Conservation (phyloP, 2,888 invertebrate genomes). For the Myopa tessellatipennis region DNA sequence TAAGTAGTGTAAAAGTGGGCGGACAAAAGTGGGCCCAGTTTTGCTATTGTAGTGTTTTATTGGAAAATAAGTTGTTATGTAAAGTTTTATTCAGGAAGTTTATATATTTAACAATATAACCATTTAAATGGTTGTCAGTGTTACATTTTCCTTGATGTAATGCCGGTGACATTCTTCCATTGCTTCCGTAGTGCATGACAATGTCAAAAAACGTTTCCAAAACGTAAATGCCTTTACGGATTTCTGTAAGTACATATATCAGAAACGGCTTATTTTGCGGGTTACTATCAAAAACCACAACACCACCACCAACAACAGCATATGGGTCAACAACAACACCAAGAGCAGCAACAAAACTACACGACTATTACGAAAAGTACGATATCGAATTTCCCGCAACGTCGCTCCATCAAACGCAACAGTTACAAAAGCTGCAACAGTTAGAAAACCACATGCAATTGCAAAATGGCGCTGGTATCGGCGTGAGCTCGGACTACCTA, state of each 20-base stretch:
- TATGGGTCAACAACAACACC: slow-evolving; percentile 46
- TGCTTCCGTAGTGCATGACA: neutral
- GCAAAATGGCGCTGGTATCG: slow-evolving; percentile 50
- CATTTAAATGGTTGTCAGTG: too few relatives aligned
- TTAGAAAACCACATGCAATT: slow-evolving; percentile 52
- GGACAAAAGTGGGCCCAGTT: too few relatives aligned
- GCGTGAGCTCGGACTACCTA: slow-evolving; percentile 57
- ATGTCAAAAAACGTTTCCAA: slow-evolving; percentile 58
- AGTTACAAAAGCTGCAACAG: slow-evolving; percentile 51
- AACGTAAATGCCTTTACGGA: slow-evolving; percentile 45
- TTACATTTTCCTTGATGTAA: slow-evolving; percentile 42
- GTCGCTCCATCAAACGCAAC: slow-evolving; percentile 49
- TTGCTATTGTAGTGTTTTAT: too few relatives aligned
- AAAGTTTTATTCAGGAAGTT: too few relatives aligned
- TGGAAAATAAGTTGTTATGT: too few relatives aligned
- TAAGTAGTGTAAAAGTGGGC: too few relatives aligned
- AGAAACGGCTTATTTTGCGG: slow-evolving; percentile 59
- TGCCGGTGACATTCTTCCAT: slow-evolving; percentile 36
- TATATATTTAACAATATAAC: too few relatives aligned
- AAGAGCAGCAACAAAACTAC: slow-evolving; percentile 47
- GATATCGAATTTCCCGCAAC: slow-evolving; percentile 60
- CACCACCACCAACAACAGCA: slow-evolving; percentile 52
- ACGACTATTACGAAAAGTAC: slow-evolving; percentile 67
- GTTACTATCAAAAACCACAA: slow-evolving; percentile 58
- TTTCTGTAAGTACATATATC: slow-evolving; percentile 45